Evolutionary conservation across 2,888 invertebrate genomes (phyloP), one percentile per base, ranked within the genome.

Genomic region (Helicoverpa assulta): DNA sequence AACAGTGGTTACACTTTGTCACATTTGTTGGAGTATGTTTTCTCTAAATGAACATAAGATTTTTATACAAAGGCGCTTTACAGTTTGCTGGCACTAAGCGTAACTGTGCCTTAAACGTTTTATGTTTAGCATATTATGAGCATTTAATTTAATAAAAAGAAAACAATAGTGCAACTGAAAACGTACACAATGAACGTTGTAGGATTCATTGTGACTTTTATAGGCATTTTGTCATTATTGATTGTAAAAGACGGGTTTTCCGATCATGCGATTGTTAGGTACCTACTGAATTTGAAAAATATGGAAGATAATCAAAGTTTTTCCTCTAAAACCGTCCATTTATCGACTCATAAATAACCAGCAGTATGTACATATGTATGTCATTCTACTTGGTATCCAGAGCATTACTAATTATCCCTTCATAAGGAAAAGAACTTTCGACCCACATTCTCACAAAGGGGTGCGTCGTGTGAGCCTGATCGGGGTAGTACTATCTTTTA

Each of bases 1-100:
- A 70, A 58, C 37, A 67, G n/a, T 43, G 7, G 57, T 62, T 62
- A 56, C 61, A 29, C 52, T 78, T 21, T 59, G 70, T 70, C 61
- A 47, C 47, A 6, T 33, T 21, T 43, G 51, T 18, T 40, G 26
- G 19, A 40, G 5, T 8, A 19, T 58, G 58, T 21, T 26, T 37
- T 12, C 5, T 3, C 14, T 5, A 33, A 19, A 60, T 43, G 12
- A 47, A 47, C 47, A 47, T n/a, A 16, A 5, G 6, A n/a, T n/a
- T 47, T 40, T 47, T 47, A 1, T n/a, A 16, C 47, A 47, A 47
- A 47, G 3, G n/a, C n/a, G 16, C 6, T 47, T 16, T 47, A 16
- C 16, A 47, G 12, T 16, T 47, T 47, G 47, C n/a, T n/a, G 47
- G 43, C n/a, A n/a, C 43, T 43, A 40, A 16, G 5, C 16, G 16